Conservation (phyloP, 1,140 invertebrate genomes). For the Colletes gigas region DNA sequence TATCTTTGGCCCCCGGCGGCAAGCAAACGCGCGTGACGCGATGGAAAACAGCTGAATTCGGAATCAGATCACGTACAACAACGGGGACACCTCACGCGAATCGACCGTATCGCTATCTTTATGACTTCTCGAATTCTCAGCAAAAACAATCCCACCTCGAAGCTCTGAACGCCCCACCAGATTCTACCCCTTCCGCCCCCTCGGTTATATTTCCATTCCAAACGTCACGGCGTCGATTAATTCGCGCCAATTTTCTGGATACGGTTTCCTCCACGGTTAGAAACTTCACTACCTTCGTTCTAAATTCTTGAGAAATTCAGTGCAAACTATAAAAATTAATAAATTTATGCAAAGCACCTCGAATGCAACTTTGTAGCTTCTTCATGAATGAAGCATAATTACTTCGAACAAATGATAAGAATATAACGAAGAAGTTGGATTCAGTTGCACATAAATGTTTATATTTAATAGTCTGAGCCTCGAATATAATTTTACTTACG, state of each 20-base stretch:
- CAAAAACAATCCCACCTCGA: constrained; percentile 27
- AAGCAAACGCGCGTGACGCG: neutral
- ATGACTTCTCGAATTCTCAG: constrained; percentile 23
- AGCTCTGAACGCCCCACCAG: neutral
- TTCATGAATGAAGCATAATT: neutral
- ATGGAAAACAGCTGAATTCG: neutral
- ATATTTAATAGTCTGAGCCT: too few species aligned
- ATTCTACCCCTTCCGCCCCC: too few species aligned
- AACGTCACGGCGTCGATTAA: too few species aligned
- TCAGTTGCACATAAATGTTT: neutral
- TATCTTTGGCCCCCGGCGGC: neutral
- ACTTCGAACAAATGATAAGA: neutral
- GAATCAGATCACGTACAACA: constrained; percentile 38
- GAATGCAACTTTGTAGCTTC: too few species aligned
- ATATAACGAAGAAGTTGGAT: neutral
- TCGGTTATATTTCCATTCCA: too few species aligned
- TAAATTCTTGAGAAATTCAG: too few species aligned
- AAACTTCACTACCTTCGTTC: too few species aligned
- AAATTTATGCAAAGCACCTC: too few species aligned
- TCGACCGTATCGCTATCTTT: constrained; percentile 14
- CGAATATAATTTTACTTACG: neutral
- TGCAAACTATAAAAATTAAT: too few species aligned
- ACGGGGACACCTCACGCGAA: neutral
- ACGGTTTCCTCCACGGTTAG: too few species aligned
- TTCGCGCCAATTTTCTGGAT: too few species aligned